Evolutionary conservation across 2,888 invertebrate species (phyloP), one percentile per base, ranked within the genome.

Genomic region (Eristalis arbustorum): DNA sequence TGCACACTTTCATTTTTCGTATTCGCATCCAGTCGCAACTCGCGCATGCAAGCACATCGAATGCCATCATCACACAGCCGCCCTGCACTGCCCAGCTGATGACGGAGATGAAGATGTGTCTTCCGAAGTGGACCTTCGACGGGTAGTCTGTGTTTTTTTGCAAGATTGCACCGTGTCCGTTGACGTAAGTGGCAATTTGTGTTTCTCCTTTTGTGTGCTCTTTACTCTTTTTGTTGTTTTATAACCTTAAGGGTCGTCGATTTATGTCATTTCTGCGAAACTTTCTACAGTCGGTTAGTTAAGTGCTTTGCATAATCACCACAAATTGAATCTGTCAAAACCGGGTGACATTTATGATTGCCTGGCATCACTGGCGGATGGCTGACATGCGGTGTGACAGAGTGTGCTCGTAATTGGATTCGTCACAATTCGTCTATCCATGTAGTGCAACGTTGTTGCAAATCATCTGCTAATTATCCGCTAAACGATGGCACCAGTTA

Each of bases 1-100:
- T 71, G 37, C 59, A 73, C 59, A 67, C 66, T 75, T 75, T 75
- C 75, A 75, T 75, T 75, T 75, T 66, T 67, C 42, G 56, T n/a
- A 22, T 31, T 11, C 23, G n/a, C 8, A 31, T 57, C 11, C 22
- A 49, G 49, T 49, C 42, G 49, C n/a, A n/a, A n/a, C n/a, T n/a
- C n/a, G n/a, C n/a, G n/a, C 31, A 22, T 31, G 22, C 28, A 56
- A 66, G 23, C 31, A 22, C 67, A 31, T 49, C 37, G 31, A n/a
- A 62, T 49, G 59, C 22, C 49, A 49, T 49, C 49, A 1, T 6
- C 2, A 2, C 1, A 1, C n/a, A 6, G n/a, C n/a, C n/a, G 14
- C 1, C 18, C 18, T 6, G 31, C 31, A n/a, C 14, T 31, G 42
- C 49, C 69, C 62, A 69, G 49, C 49, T 49, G 49, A 49, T 49